Conservation (phyloP, 1,140 invertebrate genomes). For the Zaprionus vittiger region DNA sequence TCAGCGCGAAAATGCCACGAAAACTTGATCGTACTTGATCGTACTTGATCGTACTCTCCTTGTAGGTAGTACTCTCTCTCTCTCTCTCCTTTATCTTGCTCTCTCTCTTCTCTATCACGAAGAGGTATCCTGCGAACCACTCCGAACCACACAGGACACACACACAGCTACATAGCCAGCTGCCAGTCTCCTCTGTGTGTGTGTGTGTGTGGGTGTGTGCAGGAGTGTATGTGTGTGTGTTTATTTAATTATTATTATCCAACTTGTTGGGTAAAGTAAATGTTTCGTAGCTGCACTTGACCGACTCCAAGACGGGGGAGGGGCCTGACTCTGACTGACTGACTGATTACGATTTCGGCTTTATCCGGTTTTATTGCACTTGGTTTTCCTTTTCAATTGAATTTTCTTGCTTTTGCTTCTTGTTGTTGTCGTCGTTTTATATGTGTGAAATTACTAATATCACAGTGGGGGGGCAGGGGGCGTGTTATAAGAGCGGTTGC, state of each 20-base stretch:
- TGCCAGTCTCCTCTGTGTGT: slow-evolving; percentile 4
- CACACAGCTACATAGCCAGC: slow-evolving; percentile 34
- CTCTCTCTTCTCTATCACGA: too few species aligned
- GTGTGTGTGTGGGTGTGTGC: slow-evolving; percentile 7
- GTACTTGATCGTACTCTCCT: slow-evolving; percentile 1
- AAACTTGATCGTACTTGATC: slow-evolving; percentile 9
- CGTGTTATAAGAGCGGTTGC: slow-evolving; percentile 31
- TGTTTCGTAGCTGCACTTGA: slow-evolving; percentile 35
- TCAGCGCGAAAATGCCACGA: slow-evolving; percentile 29
- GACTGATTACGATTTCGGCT: slow-evolving; percentile 39
- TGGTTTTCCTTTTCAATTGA: slow-evolving; percentile 28
- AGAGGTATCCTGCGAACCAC: slow-evolving; percentile 5
- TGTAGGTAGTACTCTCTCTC: background rate
- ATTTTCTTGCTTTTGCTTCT: slow-evolving; percentile 17
- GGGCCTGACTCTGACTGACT: background rate
- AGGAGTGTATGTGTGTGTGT: background rate
- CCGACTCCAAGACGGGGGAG: background rate
- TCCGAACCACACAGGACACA: slow-evolving; percentile 6
- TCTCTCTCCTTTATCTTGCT: background rate
- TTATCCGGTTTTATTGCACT: slow-evolving; percentile 65
- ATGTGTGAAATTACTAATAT: slow-evolving; percentile 78
- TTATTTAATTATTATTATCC: slow-evolving; percentile 18
- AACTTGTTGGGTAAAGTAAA: slow-evolving; percentile 33
- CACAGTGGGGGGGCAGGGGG: slow-evolving; percentile 62
- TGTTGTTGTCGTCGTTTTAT: slow-evolving; percentile 34